These are phyloP conservation scores for Azemiops feae DNA, from an alignment of 2,113 vertebrate genomes.

Conservation along the genomic window DNA sequence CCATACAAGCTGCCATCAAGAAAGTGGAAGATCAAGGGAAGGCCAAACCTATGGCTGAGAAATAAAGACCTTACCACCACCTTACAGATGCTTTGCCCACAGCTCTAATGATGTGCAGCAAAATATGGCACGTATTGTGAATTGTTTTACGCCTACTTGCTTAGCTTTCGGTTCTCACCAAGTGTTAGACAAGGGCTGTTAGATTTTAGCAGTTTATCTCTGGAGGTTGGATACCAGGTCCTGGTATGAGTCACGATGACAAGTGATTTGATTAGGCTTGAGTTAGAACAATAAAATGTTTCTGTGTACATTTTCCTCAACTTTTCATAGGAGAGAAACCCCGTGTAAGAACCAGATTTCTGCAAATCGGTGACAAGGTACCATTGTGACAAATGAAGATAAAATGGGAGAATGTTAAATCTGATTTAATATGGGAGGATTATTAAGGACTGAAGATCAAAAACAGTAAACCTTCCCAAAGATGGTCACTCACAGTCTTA, in stretches of 20 bases:
- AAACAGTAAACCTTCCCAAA: not conserved
- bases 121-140: slow-evolving; percentile 15
- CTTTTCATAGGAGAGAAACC: not conserved
- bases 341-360: not conserved
- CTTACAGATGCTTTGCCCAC: not conserved
- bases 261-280: not conserved
- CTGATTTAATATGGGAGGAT: not conserved
- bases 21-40: slow-evolving; percentile 98
- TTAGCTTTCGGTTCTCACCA: slow-evolving; percentile 41
- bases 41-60: slow-evolving; percentile 68
- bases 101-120: not conserved
- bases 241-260: not conserved
- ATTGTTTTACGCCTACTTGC: slow-evolving; percentile 43
- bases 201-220: slow-evolving; percentile 34
- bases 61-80: slow-evolving; percentile 37
- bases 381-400: not conserved
- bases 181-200: slow-evolving; percentile 17
- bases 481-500: not conserved
- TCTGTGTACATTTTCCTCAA: not conserved
- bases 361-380: not conserved
- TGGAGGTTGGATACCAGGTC: slow-evolving; percentile 33
- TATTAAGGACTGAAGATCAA: not conserved
- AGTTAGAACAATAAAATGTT: not conserved
- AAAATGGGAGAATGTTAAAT: not conserved
- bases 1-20: slow-evolving; percentile 92